Evolutionary conservation across 2,113 vertebrate species (phyloP), one percentile per base, ranked within the genome.

Genomic region (Cyrtonyx montezumae): DNA sequence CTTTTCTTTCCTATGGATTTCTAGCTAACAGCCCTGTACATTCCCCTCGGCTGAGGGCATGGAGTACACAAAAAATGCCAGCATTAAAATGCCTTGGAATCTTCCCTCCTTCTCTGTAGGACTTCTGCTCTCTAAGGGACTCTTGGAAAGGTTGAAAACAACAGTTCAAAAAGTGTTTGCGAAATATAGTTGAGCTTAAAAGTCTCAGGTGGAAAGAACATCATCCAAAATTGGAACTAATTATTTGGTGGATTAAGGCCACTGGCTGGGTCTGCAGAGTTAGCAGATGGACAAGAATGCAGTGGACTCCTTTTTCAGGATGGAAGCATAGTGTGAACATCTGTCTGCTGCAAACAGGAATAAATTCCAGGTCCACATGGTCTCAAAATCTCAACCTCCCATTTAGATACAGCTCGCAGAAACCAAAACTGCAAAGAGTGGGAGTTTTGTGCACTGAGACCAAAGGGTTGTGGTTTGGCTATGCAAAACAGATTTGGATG

Each of bases 201-300:
- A 80, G 67, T 91, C 77, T 90, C 84, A 93, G 62, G 59, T 92
- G 53, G 28, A 95, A 94, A 53, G 71, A 55, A 42, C 53, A 79
- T 84, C 95, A 94, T 87, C 66, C 63, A 96, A 96, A 96, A 92
- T 1, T 14, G 43, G 25, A 96, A 84, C 20, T 91, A 94, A 95
- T 96, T 92, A 93, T 96, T 96, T 94, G 91, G 91, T 93, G 93
- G 80, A 95, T 82, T 77, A 82, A 77, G 91, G 88, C 87, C 87
- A 87, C 73, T 89, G 91, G 84, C 91, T 96, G 75, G 42, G 58
- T 87, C 88, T 95, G 26, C 88, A 51, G 68, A 88, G 43, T 62
- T 86, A 95, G 91, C 97, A 96, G 91, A 97, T 97, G 94, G 90
- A 92, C 62, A 53, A 59, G 73, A 94, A 87, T 42, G 23, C 2